phyloP scores from a whole-genome alignment of 1,140 invertebrate species.

The Zeugodacus cucurbitae region DNA sequence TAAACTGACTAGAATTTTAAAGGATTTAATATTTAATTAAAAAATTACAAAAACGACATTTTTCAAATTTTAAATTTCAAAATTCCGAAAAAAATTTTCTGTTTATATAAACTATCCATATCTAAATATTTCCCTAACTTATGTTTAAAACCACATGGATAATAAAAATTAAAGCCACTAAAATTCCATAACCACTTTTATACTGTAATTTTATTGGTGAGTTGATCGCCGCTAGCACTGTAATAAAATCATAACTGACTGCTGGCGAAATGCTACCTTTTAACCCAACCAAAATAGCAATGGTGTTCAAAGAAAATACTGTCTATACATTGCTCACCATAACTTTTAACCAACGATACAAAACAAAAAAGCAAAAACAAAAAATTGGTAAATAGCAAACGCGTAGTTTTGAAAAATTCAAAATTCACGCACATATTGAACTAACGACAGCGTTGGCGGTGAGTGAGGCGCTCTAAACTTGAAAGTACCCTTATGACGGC shows the following conservation, averaged over 20 bases:
- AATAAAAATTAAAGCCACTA: no score
- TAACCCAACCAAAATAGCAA: conserved; percentile 12
- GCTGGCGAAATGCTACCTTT: conserved; percentile 16
- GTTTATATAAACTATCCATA: no score
- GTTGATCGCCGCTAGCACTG: conserved; percentile 41
- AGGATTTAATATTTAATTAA: no score
- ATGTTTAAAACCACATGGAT: no score
- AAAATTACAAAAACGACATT: no score
- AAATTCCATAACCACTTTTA: no score
- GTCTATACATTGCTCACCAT: neutral
- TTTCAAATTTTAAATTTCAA: no score
- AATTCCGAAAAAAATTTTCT: no score
- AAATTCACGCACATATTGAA: conserved; percentile 57
- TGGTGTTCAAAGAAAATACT: neutral
- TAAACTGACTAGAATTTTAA: no score
- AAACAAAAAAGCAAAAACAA: neutral
- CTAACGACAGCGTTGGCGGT: conserved; percentile 52
- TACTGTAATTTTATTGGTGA: no score
- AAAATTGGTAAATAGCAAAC: neutral
- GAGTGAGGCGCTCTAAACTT: neutral
- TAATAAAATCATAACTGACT: conserved; percentile 62
- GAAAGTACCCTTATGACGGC: neutral
- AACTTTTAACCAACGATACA: neutral
- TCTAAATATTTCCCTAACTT: no score
- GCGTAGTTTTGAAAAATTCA: conserved; percentile 13